Base-by-base conservation (phyloP, 2,797 vertebrate genomes). In the Notolepis coatsorum region DNA sequence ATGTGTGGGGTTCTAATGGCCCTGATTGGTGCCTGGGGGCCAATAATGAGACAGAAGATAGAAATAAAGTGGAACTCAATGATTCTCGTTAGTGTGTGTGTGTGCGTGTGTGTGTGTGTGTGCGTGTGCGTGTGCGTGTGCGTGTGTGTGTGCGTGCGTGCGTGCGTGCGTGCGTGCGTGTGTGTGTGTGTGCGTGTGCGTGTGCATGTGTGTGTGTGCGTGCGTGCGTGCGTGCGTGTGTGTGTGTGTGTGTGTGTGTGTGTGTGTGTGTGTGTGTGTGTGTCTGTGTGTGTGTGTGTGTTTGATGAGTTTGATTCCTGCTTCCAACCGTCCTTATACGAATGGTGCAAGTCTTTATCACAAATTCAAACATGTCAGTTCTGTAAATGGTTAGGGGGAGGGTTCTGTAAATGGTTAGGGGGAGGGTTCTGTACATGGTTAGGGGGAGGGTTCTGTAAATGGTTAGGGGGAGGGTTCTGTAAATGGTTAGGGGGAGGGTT, bases 1-100 rank as follows among this genome's bases (percentile, higher is more conserved):
- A 79, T 71, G 76, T 80, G 71, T 79, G 73, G 71, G 67, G 12
- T 62, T 89, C 67, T 82, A 85, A 86, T 86, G 73, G 75, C 56
- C 66, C 60, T 76, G 46, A 45, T 62, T 31, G 64, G 41, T 18
- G 65, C 84, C 79, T 63, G 4, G 33, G 73, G 78, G 54, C 23
- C 47, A 57, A 38, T 50, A 66, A 68, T 69, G 61, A 64, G 72
- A 65, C 64, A 23, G 3, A 5, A 7, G 55, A 23, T 43, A 75
- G 61, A 58, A 46, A 55, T 68, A 57, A 49, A 70, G 70, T 61
- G 47, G 65, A 62, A 58, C 64, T 64, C 41, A 49, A n/a, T n/a
- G n/a, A n/a, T n/a, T n/a, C n/a, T n/a, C n/a, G 54, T 28, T 6
- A 31, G 25, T 62, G 25, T 35, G 18, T 9, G 54, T 46, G 58